Conservation (phyloP, 2,888 invertebrate species). For the Drosophila cognata region DNA sequence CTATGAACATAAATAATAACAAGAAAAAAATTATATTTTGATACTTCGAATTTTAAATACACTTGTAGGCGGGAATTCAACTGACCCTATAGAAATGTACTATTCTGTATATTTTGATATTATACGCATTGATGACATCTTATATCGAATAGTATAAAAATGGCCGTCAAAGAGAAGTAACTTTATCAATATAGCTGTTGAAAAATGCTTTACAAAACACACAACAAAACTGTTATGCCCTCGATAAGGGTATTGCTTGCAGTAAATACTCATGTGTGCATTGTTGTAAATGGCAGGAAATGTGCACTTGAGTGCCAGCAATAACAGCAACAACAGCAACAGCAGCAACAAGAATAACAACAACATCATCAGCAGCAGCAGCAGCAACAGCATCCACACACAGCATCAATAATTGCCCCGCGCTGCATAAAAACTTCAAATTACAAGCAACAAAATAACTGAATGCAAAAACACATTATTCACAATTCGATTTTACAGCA, state of each 20-base stretch:
- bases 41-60: background rate
- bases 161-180: background rate
- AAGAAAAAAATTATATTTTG: background rate
- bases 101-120: background rate
- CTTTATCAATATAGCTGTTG: rapidly evolving
- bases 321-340: constrained; percentile 17
- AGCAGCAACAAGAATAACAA: background rate
- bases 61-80: background rate
- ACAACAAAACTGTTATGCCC: background rate
- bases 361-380: background rate
- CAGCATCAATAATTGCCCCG: constrained; percentile 51
- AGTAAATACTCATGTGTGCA: constrained; percentile 45
- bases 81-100: rapidly evolving
- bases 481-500: constrained; percentile 50
- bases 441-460: constrained; percentile 31
- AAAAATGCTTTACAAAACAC: background rate
- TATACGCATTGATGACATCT: background rate
- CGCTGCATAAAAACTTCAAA: constrained; percentile 55
- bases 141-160: background rate
- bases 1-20: constrained; percentile 71
- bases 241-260: constrained; percentile 29
- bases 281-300: constrained; percentile 75
- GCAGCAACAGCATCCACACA: constrained; percentile 22
- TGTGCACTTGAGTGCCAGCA: constrained; percentile 74
- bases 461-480: constrained; percentile 38